Evolutionary conservation across 2,113 vertebrate species (phyloP).

Genomic region (Seriola rivoliana): DNA sequence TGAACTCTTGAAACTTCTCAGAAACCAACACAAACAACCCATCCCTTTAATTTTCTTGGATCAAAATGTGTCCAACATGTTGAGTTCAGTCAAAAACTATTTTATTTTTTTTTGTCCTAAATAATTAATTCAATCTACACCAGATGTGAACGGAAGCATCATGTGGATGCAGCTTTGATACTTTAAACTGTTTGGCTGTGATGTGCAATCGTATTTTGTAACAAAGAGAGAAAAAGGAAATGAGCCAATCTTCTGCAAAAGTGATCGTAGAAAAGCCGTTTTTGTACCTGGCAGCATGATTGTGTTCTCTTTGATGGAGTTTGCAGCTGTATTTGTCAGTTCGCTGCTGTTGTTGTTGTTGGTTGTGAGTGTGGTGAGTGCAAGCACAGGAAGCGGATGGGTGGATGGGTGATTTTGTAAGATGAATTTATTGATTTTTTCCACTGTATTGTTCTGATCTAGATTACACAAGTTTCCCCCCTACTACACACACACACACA

Average conservation of each 20-base stretch:
- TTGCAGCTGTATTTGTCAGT: conserved; percentile 2
- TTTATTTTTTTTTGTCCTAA: background rate
- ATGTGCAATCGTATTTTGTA: background rate
- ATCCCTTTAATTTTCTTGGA: background rate
- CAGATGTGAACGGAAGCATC: conserved; percentile 32
- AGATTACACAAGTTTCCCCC: conserved; percentile 2
- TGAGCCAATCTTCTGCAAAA: background rate
- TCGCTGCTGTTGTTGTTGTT: conserved; percentile 23
- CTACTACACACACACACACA: background rate
- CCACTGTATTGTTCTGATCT: conserved; percentile 24
- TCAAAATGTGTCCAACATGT: background rate
- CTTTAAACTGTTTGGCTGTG: conserved; percentile 14
- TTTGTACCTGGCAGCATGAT: background rate
- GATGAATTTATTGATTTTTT: conserved; percentile 29
- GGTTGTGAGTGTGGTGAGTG: conserved; percentile 1
- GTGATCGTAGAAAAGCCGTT: background rate
- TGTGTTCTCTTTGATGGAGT: background rate
- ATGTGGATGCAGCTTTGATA: background rate
- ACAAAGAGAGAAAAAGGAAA: background rate
- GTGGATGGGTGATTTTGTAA: conserved; percentile 3
- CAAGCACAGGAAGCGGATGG: background rate
- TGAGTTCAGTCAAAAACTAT: conserved; percentile 14
- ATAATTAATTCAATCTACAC: conserved; percentile 20
- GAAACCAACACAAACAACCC: conserved; percentile 3
- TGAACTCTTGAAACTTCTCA: background rate